These are phyloP conservation scores for Emys orbicularis DNA, from an alignment of 2,797 vertebrate genomes.

Conservation along the genomic window DNA sequence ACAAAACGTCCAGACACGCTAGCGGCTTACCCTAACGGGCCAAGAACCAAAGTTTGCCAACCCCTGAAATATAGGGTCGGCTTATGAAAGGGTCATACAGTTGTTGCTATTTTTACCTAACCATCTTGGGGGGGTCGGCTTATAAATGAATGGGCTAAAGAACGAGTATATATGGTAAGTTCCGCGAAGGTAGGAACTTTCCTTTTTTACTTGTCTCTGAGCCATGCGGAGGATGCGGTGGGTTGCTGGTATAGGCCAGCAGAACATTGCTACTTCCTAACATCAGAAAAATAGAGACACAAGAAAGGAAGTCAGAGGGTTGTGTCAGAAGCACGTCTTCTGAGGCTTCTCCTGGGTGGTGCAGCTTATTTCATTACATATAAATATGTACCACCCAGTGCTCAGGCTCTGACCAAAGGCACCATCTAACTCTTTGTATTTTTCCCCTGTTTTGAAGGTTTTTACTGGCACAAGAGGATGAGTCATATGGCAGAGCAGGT, in stretches of 20 bases:
- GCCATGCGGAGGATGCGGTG: neutral
- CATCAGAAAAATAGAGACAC: neutral
- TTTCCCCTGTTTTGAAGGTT: neutral
- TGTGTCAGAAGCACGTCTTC: neutral
- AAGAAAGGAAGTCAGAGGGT: neutral
- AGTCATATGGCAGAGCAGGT: neutral
- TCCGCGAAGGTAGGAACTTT: neutral
- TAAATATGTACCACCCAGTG: neutral
- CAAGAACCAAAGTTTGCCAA: too few relatives aligned
- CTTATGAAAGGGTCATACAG: too few relatives aligned
- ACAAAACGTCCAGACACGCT: too few relatives aligned
- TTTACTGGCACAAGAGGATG: neutral
- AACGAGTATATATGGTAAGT: too few relatives aligned
- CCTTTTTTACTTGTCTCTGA: neutral
- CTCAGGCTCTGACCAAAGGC: neutral
- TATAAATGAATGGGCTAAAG: too few relatives aligned
- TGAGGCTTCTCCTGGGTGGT: neutral
- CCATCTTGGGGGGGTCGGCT: too few relatives aligned
- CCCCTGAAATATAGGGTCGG: too few relatives aligned
- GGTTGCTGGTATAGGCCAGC: neutral
- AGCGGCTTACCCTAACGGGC: too few relatives aligned
- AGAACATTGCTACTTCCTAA: neutral
- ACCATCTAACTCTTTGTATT: neutral
- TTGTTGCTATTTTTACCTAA: too few relatives aligned
- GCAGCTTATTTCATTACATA: neutral